Evolutionary conservation across 2,797 vertebrate genomes (phyloP).

Genomic region (Sus cebifrons): DNA sequence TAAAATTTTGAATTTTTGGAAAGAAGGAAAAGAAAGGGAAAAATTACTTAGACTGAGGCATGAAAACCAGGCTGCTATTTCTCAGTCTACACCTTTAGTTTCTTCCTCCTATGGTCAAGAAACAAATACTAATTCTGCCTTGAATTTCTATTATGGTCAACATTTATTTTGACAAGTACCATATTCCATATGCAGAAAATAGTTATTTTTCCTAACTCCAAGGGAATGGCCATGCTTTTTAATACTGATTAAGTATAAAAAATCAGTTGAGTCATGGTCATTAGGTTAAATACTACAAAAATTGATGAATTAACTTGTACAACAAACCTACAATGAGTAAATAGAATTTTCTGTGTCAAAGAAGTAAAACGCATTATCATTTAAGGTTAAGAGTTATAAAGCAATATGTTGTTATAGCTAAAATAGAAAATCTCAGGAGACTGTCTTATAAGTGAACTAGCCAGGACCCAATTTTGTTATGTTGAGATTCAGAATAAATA

Average conservation of each 20-base stretch:
- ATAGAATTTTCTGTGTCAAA: neutral
- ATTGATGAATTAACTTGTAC: neutral
- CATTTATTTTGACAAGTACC: conserved; percentile 22
- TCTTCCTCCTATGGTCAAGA: neutral
- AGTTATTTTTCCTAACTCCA: neutral
- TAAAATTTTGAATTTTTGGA: neutral
- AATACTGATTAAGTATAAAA: neutral
- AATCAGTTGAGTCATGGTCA: neutral
- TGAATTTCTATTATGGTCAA: neutral
- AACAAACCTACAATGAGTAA: neutral
- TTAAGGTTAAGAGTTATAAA: conserved; percentile 42
- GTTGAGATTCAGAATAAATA: conserved; percentile 56
- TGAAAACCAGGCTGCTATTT: neutral
- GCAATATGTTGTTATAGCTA: neutral
- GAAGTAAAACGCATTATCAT: neutral
- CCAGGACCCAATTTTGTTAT: neutral
- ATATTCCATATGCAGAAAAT: neutral
- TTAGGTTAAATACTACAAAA: conserved; percentile 16
- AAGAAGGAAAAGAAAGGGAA: neutral
- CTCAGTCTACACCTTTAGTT: neutral
- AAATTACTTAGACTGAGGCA: neutral
- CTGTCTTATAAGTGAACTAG: neutral
- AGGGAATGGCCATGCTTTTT: neutral
- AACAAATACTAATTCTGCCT: neutral
- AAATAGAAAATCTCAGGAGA: conserved; percentile 44